Base-by-base conservation (phyloP, 2,113 vertebrate species). In the Paracanthobrama guichenoti region DNA sequence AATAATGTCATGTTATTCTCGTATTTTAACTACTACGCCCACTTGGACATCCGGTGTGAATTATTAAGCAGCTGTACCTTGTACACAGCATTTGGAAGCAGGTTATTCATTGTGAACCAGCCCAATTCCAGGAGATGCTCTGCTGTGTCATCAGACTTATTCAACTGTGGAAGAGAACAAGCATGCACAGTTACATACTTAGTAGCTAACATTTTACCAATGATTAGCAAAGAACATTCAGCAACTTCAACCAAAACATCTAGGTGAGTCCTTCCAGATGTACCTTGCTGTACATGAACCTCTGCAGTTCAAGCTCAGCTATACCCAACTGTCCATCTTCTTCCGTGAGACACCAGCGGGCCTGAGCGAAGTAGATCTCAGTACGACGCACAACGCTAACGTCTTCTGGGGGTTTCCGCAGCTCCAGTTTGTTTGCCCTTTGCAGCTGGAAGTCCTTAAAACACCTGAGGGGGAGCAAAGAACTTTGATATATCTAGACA, bases 281-380 rank as follows among this genome's bases (percentile, higher is more conserved):
- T 90, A 98, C 98, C 97, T 99, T 99, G 93, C 97, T 99, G 89
- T 99, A 99, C 90, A 99, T 97, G 87, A 99, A 99, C 69, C 97
- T 95, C 89, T 99, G 96, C 66, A 99, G 95, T 90, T 99, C 98
- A 82, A 99, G 93, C 91, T 99, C 98, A 0, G 98, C 97, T 2
- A 99, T 99, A 88, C 97, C 98, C 50, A 99, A 95, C 92, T 99
- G 98, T 67, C 98, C 98, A 0, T 99, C 98, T 92, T 99, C 97
- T 88, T 99, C 98, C 0, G 98, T 99, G 87, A 99, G 91, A 85
- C 97, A 97, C 98, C 98, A 99, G 39, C 97, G 96, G 0, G 98
- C 98, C 91, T 99, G 98, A 18, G 98, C 97, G 0, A 99, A 99
- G 92, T 97, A 99, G 90, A 99, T 97, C 91, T 99, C 98, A 0